Conservation (phyloP, 2,113 vertebrate species). For the Edolisoma coerulescens region DNA sequence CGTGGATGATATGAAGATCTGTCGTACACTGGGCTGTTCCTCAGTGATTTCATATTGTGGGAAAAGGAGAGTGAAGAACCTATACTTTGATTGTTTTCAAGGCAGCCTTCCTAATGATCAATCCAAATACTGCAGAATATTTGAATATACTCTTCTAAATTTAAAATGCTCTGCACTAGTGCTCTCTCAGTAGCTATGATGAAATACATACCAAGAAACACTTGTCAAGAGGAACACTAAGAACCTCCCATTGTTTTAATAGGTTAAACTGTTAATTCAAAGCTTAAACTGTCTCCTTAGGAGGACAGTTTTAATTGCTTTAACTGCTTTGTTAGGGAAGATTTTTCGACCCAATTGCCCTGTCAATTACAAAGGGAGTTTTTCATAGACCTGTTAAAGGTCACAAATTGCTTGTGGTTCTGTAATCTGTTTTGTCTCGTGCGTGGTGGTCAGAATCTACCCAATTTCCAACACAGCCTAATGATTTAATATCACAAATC, state of each 20-base stretch:
- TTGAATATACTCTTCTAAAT: not conserved
- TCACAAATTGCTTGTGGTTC: slow-evolving; percentile 21
- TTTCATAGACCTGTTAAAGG: slow-evolving; percentile 5
- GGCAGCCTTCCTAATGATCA: not conserved
- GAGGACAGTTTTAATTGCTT: slow-evolving; percentile 27
- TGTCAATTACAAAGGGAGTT: not conserved
- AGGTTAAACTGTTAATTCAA: slow-evolving; percentile 10
- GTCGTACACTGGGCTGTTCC: not conserved
- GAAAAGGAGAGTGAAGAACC: not conserved
- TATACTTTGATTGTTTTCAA: not conserved
- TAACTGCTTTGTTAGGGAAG: not conserved
- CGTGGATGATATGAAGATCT: not conserved
- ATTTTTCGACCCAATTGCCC: not conserved
- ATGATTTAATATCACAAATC: not conserved
- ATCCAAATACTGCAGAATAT: not conserved
- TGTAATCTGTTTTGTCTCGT: not conserved
- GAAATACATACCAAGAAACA: not conserved
- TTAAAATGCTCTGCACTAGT: not conserved
- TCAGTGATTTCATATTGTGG: not conserved
- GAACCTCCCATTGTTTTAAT: not conserved
- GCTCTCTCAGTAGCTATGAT: not conserved
- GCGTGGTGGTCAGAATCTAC: not conserved
- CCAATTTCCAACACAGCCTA: not conserved
- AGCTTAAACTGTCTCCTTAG: not conserved
- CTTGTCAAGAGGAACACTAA: not conserved